Evolutionary conservation across 2,888 invertebrate species (phyloP), one percentile per base, ranked within the genome.

Genomic region (Stenichneumon culpator): DNA sequence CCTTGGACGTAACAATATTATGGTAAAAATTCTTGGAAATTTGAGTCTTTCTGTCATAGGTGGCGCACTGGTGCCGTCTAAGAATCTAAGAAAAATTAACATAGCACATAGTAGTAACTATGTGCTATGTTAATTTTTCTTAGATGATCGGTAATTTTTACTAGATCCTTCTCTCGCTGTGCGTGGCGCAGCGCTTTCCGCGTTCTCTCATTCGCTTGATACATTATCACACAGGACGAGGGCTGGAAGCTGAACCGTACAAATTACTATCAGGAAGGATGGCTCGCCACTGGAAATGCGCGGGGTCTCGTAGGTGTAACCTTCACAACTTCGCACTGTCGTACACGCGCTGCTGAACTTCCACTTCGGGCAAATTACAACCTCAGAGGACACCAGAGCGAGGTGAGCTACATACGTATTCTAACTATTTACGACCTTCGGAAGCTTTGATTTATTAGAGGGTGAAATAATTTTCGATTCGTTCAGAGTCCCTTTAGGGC

Each of bases 201-300:
- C 3, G 25, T 74, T 74, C 22, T 65, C 74, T 79, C 36, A 84
- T 84, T 82, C 28, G 63, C n/a, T 28, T 65, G 19, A 74, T 79
- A 60, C 36, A 65, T 82, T 79, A 69, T 79, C 28, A 67, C 94
- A 19, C 95, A 98, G 98, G 98, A 98, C 94, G 98, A 98, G 94
- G 98, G 98, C 90, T 99, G 99, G 99, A 98, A 98, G 95, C 95
- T 99, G 91, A 98, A 98, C 94, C 96, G 98, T 90, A 97, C 97
- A 92, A 98, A 98, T 95, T 99, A 99, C 94, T 99, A 99, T 94
- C 98, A 99, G 95, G 99, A 99, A 94, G 99, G 99, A 70, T 99
- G 99, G 99, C 95, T 99, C 92, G 98, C 99, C 86, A 98, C 98
- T 67, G 99, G 99, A 89, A 99, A 99, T 94, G 97, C 98, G 84